Conservation (phyloP, 1,140 invertebrate genomes). For the Paramacrobiotus metropolitanus region DNA sequence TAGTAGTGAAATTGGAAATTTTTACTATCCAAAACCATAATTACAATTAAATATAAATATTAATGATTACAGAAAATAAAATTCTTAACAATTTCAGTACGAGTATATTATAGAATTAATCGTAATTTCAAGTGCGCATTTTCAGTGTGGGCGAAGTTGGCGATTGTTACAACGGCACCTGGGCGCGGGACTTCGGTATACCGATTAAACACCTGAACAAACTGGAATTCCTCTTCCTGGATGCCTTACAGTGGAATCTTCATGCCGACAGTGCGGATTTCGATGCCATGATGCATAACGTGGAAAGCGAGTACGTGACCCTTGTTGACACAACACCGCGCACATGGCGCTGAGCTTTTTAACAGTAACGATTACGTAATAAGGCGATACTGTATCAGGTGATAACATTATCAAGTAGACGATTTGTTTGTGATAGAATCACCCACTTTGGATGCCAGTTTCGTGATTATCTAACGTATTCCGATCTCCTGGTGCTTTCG, state of each 20-base stretch:
- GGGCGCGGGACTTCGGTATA: neutral
- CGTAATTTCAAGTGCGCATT: too few relatives aligned
- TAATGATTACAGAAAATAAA: neutral
- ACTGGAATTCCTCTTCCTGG: neutral
- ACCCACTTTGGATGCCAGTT: neutral
- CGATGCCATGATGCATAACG: neutral
- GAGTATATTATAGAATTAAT: too few relatives aligned
- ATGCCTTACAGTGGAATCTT: neutral
- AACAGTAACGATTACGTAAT: too few relatives aligned
- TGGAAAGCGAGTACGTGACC: neutral
- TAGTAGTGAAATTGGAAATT: too few relatives aligned
- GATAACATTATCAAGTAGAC: neutral
- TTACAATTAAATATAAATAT: neutral
- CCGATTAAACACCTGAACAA: neutral
- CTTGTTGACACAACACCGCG: too few relatives aligned
- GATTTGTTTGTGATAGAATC: neutral
- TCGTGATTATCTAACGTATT: neutral
- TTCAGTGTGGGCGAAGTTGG: neutral
- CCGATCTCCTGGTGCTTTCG: neutral
- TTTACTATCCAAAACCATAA: too few relatives aligned
- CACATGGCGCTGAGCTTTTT: too few relatives aligned
- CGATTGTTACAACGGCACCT: slow-evolving; percentile 1
- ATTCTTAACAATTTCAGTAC: too few relatives aligned
- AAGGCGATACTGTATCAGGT: neutral
- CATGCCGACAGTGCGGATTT: neutral